phyloP scores from a whole-genome alignment of 2,113 vertebrate species.

The Thunnus maccoyii region DNA sequence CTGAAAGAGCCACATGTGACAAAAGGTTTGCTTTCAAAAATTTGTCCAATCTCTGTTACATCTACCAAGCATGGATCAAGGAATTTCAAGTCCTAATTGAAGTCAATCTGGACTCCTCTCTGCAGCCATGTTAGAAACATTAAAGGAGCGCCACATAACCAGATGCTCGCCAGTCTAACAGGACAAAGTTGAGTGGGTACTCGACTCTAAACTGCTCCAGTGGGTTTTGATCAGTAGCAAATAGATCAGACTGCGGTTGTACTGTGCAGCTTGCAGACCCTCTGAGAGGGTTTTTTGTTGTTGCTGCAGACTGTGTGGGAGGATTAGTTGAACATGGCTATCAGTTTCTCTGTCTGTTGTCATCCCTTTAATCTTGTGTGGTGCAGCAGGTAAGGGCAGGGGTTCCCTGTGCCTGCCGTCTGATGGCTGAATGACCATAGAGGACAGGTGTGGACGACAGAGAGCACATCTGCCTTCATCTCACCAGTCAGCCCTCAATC shows the following conservation, averaged over 20 bases:
- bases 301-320: constrained; percentile 77
- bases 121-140: not conserved
- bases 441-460: constrained; percentile 77
- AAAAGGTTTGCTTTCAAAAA: not conserved
- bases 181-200: constrained; percentile 7
- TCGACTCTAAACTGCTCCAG: not conserved
- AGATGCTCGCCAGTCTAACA: not conserved
- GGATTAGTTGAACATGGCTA: constrained; percentile 73
- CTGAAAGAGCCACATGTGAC: not conserved
- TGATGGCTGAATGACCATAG: constrained; percentile 67
- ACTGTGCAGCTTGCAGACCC: constrained; percentile 22
- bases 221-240: not conserved
- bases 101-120: not conserved
- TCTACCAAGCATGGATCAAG: not conserved
- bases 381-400: constrained; percentile 69
- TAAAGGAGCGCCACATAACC: not conserved
- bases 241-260: constrained; percentile 4
- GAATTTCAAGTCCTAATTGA: not conserved
- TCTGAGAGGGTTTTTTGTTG: constrained; percentile 71
- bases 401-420: constrained; percentile 58
- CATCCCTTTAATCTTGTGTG: constrained; percentile 84
- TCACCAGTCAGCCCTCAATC: constrained; percentile 24
- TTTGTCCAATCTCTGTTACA: not conserved
- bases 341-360: constrained; percentile 61
- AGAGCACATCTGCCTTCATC: constrained; percentile 59